Evolutionary conservation across 2,888 invertebrate genomes (phyloP), one percentile per base, ranked within the genome.

Genomic region (Sinodicranocentrus sp.): DNA sequence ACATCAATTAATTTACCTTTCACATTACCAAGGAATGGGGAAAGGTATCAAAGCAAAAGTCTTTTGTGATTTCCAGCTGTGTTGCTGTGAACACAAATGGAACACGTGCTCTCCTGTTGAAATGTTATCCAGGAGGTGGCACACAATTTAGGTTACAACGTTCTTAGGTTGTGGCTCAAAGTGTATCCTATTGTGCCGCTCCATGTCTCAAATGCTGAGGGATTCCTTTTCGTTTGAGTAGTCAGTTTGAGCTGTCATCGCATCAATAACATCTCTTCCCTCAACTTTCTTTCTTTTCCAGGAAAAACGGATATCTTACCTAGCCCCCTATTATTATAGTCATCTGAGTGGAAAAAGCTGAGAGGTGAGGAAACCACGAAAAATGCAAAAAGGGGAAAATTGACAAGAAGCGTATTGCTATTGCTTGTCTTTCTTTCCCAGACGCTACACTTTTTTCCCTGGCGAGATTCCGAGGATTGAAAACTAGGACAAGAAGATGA

Each of bases 1-100:
- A 63, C 63, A 63, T 63, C 63, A 63, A 63, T 63, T 63, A 63
- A 63, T 63, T 63, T 63, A 63, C 63, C 63, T 63, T 63, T 63
- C 33, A 63, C 33, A 63, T 33, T n/a, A 63, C 33, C 33, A n/a
- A n/a, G 8, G 17, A 33, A 26, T 57, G 57, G 57, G 23, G 21
- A 61, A 61, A 10, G 28, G 28, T 61, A 61, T 61, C 61, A 17
- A 23, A 63, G 63, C 17, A 63, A 63, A 63, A 63, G 6, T 28
- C 19, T 15, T 2, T 26, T 63, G 8, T 63, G 33, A 63, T 63
- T 63, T 63, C 17, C 33, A 63, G n/a, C 33, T 28, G 33, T 17
- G 23, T 1, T n/a, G 21, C 23, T 23, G n/a, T 15, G n/a, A 3
- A 48, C 48, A 48, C 48, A 48, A 10, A 48, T 5, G 48, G 8